phyloP scores from a whole-genome alignment of 2,888 invertebrate genomes.

The Chironomus tentans region DNA sequence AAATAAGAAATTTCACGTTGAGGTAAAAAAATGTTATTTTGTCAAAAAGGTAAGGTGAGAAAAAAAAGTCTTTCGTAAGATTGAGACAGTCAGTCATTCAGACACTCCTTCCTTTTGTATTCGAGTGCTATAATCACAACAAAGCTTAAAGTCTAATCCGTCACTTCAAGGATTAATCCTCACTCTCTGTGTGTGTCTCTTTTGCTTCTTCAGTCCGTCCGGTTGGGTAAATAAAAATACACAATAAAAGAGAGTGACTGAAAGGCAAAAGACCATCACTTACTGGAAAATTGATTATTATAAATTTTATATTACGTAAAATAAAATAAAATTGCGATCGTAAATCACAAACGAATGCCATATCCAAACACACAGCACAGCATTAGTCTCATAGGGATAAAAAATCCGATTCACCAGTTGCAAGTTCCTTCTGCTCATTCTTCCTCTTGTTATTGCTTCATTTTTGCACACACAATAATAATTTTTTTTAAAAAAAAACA shows the following conservation, averaged over 20 bases:
- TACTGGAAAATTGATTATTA: slow-evolving; percentile 24
- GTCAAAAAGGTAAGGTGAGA: too few relatives aligned
- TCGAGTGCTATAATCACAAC: too few relatives aligned
- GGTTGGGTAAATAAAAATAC: background rate
- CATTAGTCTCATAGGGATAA: slow-evolving; percentile 5
- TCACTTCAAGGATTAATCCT: slow-evolving; percentile 2
- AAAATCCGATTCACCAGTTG: slow-evolving; percentile 18
- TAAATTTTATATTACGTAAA: slow-evolving; percentile 6
- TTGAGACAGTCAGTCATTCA: too few relatives aligned
- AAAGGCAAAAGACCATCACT: background rate
- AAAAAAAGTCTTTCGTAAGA: too few relatives aligned
- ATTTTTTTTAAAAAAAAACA: slow-evolving; percentile 1
- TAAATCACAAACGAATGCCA: slow-evolving; percentile 22
- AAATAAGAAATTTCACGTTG: background rate
- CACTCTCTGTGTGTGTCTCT: background rate
- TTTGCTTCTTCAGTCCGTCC: too few relatives aligned
- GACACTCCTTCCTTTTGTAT: too few relatives aligned
- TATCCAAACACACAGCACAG: background rate
- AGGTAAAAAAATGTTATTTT: background rate
- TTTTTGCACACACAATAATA: slow-evolving; percentile 10
- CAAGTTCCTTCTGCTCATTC: background rate
- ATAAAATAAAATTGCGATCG: slow-evolving; percentile 17
- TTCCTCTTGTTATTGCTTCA: background rate
- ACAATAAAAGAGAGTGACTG: too few relatives aligned
- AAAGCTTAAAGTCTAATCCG: background rate